These are phyloP conservation scores for Oncorhynchus mykiss DNA, from an alignment of 2,113 vertebrate genomes.

Conservation along the genomic window DNA sequence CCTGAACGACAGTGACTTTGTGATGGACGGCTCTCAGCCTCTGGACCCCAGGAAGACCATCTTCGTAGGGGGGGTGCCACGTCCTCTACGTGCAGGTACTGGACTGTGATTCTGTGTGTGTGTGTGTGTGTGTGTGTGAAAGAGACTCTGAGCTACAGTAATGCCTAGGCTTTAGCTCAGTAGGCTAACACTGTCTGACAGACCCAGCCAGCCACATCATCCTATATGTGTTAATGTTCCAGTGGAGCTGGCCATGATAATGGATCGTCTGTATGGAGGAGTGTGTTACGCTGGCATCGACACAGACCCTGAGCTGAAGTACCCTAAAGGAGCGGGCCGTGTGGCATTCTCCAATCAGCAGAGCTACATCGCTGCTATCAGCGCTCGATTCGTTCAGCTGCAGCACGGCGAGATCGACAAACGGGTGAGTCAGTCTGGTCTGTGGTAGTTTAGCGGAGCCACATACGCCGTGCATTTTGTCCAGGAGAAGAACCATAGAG, in stretches of 20 bases:
- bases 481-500: too few species aligned
- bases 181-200: neutral
- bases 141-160: neutral
- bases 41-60: slow-evolving; percentile 98
- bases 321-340: slow-evolving; percentile 96
- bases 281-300: slow-evolving; percentile 99
- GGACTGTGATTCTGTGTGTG: neutral
- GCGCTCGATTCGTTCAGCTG: slow-evolving; percentile 98
- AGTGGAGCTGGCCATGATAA: slow-evolving; percentile 99
- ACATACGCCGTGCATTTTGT: neutral
- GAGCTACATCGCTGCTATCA: slow-evolving; percentile 99
- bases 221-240: slow-evolving; percentile 25
- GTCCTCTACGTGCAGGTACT: slow-evolving; percentile 94
- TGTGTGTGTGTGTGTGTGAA: neutral
- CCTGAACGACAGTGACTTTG: slow-evolving; percentile 99
- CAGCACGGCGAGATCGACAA: slow-evolving; percentile 99
- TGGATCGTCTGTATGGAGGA: slow-evolving; percentile 97
- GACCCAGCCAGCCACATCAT: neutral
- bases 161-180: neutral
- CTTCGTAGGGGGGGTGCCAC: slow-evolving; percentile 98
- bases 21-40: slow-evolving; percentile 99
- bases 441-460: neutral
- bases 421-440: slow-evolving; percentile 84
- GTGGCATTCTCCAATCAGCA: slow-evolving; percentile 99
- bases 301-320: slow-evolving; percentile 98